Evolutionary conservation across 2,797 vertebrate species (phyloP).

Genomic region (Hippopotamyrus pictus): DNA sequence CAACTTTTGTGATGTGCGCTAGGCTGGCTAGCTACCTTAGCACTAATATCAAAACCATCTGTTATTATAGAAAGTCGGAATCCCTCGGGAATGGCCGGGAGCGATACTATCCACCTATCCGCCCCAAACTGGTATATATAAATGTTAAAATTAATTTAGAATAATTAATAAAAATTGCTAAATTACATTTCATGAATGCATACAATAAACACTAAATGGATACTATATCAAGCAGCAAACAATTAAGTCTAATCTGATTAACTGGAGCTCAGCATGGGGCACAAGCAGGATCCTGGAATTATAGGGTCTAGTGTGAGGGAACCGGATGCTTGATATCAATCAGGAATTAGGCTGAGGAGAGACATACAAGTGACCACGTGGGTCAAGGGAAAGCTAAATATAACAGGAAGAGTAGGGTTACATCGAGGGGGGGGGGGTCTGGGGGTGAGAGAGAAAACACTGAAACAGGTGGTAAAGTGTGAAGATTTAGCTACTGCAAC

Average conservation of each 20-base stretch:
- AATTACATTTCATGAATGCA: neutral
- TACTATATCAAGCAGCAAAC: neutral
- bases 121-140: neutral
- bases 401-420: constrained; percentile 56
- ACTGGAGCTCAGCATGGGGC: neutral
- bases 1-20: neutral
- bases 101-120: neutral
- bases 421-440: constrained; percentile 30
- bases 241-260: neutral
- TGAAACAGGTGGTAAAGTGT: neutral
- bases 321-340: neutral
- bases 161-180: neutral
- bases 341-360: neutral
- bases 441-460: neutral
- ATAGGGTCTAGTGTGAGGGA: neutral
- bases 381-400: constrained; percentile 56
- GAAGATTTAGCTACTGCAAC: neutral
- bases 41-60: neutral
- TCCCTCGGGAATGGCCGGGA: neutral
- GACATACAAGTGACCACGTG: constrained; percentile 44
- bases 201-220: neutral
- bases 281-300: neutral
- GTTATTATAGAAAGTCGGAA: neutral
- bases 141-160: neutral
- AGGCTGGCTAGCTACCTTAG: neutral